Percentiles rank a stretch among this genome's conserved stretches.
These are phyloP conservation scores for Dallia pectoralis DNA, from an alignment of 2,797 vertebrate genomes.

Conservation along the genomic window DNA sequence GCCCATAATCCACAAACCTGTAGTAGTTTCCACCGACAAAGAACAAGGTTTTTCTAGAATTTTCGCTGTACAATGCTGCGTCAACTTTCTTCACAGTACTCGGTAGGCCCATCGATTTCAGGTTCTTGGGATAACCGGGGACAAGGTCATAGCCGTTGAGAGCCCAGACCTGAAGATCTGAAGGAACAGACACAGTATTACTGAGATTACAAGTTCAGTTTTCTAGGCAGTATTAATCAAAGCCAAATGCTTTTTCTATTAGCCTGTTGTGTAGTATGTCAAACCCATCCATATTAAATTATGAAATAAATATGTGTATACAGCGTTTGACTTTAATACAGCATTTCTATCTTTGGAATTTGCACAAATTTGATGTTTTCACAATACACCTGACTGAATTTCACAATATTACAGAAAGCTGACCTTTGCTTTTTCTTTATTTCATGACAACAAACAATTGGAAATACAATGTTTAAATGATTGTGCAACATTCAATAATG, in stretches of 20 bases:
- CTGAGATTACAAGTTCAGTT: not conserved
- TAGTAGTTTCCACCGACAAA: constrained; percentile 75
- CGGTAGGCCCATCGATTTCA: constrained; percentile 75
- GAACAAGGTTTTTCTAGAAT: constrained; percentile 77
- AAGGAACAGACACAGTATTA: not conserved
- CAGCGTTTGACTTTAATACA: too few species aligned
- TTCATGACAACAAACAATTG: too few species aligned
- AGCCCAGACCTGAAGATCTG: constrained; percentile 72
- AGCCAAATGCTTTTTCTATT: not conserved
- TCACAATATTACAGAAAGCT: too few species aligned
- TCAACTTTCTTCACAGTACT: constrained; percentile 71
- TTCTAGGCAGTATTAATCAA: not conserved
- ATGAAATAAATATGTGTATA: too few species aligned
- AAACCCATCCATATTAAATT: too few species aligned
- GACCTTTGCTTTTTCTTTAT: too few species aligned
- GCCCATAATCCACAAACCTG: constrained; percentile 67
- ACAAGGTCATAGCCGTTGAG: constrained; percentile 66
- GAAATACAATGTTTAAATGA: too few species aligned
- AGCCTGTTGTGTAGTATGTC: not conserved
- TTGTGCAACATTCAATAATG: too few species aligned
- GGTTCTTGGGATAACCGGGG: constrained; percentile 73
- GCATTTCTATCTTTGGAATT: too few species aligned
- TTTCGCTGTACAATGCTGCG: constrained; percentile 73
- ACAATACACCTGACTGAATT: too few species aligned
- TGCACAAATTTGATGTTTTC: too few species aligned